phyloP scores from a whole-genome alignment of 2,113 vertebrate genomes.

The Lophochroa leadbeateri region DNA sequence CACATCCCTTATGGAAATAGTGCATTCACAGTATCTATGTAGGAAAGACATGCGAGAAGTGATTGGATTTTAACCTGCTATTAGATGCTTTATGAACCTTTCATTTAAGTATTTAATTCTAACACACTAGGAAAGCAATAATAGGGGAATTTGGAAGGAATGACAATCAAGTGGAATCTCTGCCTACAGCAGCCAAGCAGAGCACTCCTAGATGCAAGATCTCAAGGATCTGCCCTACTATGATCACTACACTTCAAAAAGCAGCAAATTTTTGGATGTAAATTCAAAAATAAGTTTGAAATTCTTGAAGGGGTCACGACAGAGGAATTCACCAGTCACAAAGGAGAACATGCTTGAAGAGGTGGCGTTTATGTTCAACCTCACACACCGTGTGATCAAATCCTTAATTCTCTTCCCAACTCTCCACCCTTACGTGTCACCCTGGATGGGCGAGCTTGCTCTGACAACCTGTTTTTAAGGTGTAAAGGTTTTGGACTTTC shows the following conservation, averaged over 20 bases:
- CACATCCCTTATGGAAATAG: rapidly evolving
- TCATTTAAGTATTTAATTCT: background rate
- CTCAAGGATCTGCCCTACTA: background rate
- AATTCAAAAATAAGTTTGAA: background rate
- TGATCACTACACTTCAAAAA: background rate
- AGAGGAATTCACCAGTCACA: background rate
- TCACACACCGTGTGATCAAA: background rate
- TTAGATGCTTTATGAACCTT: background rate
- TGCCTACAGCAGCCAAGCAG: background rate
- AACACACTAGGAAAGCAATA: background rate
- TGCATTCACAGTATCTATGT: rapidly evolving
- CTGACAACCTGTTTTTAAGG: background rate
- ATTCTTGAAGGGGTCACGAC: background rate
- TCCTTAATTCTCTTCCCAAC: background rate
- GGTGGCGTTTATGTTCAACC: background rate
- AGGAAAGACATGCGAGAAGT: background rate
- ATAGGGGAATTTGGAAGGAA: background rate
- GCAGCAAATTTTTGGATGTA: background rate
- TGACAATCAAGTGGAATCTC: background rate
- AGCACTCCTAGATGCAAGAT: background rate
- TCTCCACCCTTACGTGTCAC: background rate
- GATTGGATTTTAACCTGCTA: background rate
- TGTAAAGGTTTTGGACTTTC: background rate
- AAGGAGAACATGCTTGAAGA: rapidly evolving
- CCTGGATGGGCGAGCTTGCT: background rate